Evolutionary conservation across 2,797 vertebrate genomes (phyloP).

Genomic region (Coranthus polyacanthus): DNA sequence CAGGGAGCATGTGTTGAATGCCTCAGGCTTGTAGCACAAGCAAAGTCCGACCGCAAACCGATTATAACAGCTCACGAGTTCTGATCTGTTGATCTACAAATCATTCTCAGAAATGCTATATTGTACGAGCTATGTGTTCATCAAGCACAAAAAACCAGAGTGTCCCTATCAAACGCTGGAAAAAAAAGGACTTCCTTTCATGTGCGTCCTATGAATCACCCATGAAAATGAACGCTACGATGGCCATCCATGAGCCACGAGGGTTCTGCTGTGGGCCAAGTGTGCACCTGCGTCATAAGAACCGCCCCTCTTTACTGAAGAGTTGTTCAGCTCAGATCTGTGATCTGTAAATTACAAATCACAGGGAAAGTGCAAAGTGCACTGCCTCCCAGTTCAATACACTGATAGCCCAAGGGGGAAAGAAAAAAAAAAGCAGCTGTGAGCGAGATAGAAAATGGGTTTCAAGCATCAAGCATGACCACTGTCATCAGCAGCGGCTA

Average conservation of each 20-base stretch:
- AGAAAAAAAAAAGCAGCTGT: neutral
- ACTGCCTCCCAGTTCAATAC: neutral
- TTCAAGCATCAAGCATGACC: conserved; percentile 29
- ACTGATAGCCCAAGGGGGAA: neutral
- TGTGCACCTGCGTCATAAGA: conserved; percentile 31
- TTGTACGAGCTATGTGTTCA: too few relatives aligned
- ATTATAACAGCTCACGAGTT: conserved; percentile 3
- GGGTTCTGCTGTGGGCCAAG: conserved; percentile 17
- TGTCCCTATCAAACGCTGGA: neutral
- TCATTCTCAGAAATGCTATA: too few relatives aligned
- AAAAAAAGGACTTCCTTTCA: neutral
- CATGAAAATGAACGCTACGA: too few relatives aligned
- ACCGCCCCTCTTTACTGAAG: conserved; percentile 17
- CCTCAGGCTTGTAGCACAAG: neutral
- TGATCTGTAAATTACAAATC: conserved; percentile 35
- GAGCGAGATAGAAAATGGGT: neutral
- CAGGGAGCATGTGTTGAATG: conserved; percentile 1
- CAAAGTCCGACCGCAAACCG: neutral
- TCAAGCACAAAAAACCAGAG: neutral
- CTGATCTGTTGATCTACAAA: neutral
- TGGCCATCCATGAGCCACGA: conserved; percentile 11
- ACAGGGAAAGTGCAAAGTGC: neutral
- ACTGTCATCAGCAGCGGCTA: conserved; percentile 33
- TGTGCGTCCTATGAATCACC: too few relatives aligned
- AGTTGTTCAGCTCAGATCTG: conserved; percentile 20